Percentiles rank a stretch among this genome's conserved stretches.
phyloP scores from a whole-genome alignment of 2,888 invertebrate genomes.

The Drosophila mimica region DNA sequence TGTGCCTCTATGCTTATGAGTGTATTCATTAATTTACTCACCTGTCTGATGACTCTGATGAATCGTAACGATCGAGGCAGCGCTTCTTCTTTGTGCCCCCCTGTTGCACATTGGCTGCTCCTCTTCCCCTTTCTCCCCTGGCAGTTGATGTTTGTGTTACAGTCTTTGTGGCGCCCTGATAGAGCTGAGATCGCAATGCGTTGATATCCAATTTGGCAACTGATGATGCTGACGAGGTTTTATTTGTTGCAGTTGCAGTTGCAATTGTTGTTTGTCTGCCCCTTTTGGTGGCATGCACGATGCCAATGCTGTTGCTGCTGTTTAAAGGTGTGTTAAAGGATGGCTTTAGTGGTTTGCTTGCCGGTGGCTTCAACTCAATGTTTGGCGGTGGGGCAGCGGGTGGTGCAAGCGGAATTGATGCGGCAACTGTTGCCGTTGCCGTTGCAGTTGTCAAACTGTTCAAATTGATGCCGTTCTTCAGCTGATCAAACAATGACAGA shows the following conservation, averaged over 20 bases:
- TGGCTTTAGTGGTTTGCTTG: slow-evolving; percentile 32
- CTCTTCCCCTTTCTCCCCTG: slow-evolving; percentile 86
- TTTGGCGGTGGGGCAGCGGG: slow-evolving; percentile 37
- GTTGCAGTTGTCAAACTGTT: slow-evolving; percentile 64
- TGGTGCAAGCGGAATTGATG: slow-evolving; percentile 24
- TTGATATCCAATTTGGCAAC: slow-evolving; percentile 69
- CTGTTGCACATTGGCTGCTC: slow-evolving; percentile 84
- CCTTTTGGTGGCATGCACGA: slow-evolving; percentile 74
- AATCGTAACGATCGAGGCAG: slow-evolving; percentile 96
- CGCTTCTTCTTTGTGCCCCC: slow-evolving; percentile 89
- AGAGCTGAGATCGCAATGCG: slow-evolving; percentile 73
- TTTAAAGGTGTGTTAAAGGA: slow-evolving; percentile 56
- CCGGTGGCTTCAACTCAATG: slow-evolving; percentile 30
- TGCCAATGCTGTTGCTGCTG: slow-evolving; percentile 65
- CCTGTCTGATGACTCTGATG: slow-evolving; percentile 97
- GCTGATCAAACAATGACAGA: slow-evolving; percentile 82
- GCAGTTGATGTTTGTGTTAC: slow-evolving; percentile 36
- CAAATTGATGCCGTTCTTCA: slow-evolving; percentile 82
- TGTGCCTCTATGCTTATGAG: no score
- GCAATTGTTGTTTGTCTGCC: slow-evolving; percentile 23
- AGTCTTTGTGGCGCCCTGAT: slow-evolving; percentile 67
- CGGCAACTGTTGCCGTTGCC: slow-evolving; percentile 7
- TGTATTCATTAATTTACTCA: slow-evolving; percentile 84
- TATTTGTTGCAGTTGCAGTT: slow-evolving; percentile 1
- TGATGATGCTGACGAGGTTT: slow-evolving; percentile 9